Evolutionary conservation across 2,113 vertebrate genomes (phyloP), one percentile per base, ranked within the genome.

Genomic region (Proteles cristata): DNA sequence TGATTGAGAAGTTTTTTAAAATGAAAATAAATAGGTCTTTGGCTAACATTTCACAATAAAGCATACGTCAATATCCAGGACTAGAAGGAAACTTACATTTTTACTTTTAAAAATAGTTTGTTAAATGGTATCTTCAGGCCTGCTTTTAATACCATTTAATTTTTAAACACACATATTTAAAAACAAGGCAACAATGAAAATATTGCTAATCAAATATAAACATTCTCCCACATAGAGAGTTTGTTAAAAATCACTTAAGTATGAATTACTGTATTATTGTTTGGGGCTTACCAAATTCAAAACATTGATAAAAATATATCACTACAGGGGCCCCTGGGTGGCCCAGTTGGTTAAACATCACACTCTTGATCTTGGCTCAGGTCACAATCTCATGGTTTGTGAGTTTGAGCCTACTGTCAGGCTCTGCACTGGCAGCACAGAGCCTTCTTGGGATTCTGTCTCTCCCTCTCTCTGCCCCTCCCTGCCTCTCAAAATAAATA

Each of bases 151-250:
- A 96, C 48, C 66, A 55, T 81, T 73, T 26, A 91, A 14, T 50
- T 74, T 74, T 86, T 66, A 82, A 77, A 53, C 43, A 45, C 9
- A 73, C 4, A 48, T 12, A 35, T 66, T 73, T 85, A 33, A 80
- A 86, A 87, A 43, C 1, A 65, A 93, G 65, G 31, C 43, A 68
- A 74, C 45, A 53, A 11, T 76, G 92, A 65, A 93, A 86, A n/a
- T 28, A 39, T 11, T 5, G 25, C 1, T 76, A 35, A 79, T 28
- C 3, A 7, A 39, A 77, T 10, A 1, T 19, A 50, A 43, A n/a
- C 15, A 26, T 63, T 23, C 11, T 7, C 5, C 7, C 14, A 8
- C 8, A 7, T 0, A 50, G 23, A 1, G 2, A 15, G 5, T 8
- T 48, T 50, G 23, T 16, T 85, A 43, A 43, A 77, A 91, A 77